Conservation (phyloP, 2,113 vertebrate species). For the Tupaia chinensis region DNA sequence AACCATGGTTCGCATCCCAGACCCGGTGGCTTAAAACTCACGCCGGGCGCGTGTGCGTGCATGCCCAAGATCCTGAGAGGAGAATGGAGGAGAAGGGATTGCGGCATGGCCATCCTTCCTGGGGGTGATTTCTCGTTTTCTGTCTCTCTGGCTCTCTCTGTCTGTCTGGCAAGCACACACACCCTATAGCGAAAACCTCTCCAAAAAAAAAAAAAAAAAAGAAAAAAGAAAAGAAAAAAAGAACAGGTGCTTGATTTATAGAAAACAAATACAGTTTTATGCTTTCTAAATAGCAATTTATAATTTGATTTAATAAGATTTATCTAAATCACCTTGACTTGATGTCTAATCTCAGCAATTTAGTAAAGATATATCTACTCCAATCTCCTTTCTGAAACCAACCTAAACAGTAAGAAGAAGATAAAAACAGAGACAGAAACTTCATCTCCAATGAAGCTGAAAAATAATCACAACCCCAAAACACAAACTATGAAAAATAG, state of each 20-base stretch:
- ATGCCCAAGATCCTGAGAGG: too few species aligned
- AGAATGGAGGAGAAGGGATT: too few species aligned
- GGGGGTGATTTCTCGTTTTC: too few species aligned
- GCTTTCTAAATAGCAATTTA: slow-evolving; percentile 53
- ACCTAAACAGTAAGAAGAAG: slow-evolving; percentile 32
- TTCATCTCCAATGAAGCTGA: slow-evolving; percentile 5
- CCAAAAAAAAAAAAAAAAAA: too few species aligned
- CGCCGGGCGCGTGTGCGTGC: too few species aligned
- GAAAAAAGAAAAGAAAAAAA: neutral
- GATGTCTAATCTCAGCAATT: neutral
- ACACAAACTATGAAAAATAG: slow-evolving; percentile 28
- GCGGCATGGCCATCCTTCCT: too few species aligned
- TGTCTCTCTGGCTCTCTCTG: too few species aligned
- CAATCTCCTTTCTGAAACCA: neutral
- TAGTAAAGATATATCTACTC: neutral
- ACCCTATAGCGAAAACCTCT: too few species aligned
- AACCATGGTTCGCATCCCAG: too few species aligned
- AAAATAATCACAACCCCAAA: slow-evolving; percentile 39
- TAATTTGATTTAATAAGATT: slow-evolving; percentile 28
- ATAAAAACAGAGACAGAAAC: neutral
- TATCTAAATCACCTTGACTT: neutral
- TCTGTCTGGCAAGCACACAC: too few species aligned
- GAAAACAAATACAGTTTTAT: slow-evolving; percentile 40
- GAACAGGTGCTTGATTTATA: slow-evolving; percentile 25
- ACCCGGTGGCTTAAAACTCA: too few species aligned